These are phyloP conservation scores for Poecilus cupreus DNA, from an alignment of 2,888 invertebrate species.

Conservation along the genomic window DNA sequence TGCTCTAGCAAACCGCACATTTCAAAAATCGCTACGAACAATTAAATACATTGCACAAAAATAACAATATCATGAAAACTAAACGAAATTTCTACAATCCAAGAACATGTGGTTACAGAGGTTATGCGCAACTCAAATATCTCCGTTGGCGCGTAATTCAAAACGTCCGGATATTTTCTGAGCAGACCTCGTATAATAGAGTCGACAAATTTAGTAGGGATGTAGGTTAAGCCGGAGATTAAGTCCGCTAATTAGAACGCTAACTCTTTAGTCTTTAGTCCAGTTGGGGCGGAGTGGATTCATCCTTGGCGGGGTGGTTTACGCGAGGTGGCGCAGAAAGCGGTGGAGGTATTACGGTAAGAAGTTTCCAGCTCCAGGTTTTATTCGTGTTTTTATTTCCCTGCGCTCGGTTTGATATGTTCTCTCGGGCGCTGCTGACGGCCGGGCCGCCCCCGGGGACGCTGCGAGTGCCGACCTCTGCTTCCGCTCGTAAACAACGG, in stretches of 20 bases:
- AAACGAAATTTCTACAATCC: no score
- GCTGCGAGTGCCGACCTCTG: slow-evolving; percentile 62
- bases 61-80: no score
- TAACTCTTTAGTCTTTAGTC: no score
- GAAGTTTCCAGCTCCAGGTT: slow-evolving; percentile 65
- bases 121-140: no score
- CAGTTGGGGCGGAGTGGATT: neutral
- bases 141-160: no score
- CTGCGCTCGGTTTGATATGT: slow-evolving; percentile 65
- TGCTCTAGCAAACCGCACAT: no score
- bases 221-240: neutral
- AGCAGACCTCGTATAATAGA: neutral
- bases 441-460: slow-evolving; percentile 54
- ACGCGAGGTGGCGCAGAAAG: no score
- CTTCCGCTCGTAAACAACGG: slow-evolving; percentile 66
- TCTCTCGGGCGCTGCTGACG: slow-evolving; percentile 64
- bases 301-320: neutral
- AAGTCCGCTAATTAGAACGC: slow-evolving; percentile 27
- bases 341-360: slow-evolving; percentile 62
- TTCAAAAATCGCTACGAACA: no score
- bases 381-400: slow-evolving; percentile 68
- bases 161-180: no score
- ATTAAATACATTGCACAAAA: no score
- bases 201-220: neutral
- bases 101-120: no score